Evolutionary conservation across 2,113 vertebrate species (phyloP).

Genomic region (Misgurnus mizolepis): DNA sequence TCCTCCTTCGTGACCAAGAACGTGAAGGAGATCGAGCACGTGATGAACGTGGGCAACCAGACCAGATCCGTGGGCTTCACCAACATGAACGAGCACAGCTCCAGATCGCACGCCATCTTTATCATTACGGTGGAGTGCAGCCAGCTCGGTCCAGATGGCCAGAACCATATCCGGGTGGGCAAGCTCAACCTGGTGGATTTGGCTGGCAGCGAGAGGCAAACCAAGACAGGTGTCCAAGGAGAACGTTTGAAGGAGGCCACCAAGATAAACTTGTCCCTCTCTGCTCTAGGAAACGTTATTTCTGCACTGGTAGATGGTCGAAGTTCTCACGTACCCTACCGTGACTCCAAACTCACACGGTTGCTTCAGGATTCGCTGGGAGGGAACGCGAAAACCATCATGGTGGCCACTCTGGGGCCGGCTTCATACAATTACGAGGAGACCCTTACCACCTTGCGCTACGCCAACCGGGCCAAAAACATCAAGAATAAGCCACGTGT

Average conservation of each 20-base stretch:
- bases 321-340: slow-evolving; percentile 92
- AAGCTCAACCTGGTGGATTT: slow-evolving; percentile 96
- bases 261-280: slow-evolving; percentile 97
- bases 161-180: slow-evolving; percentile 94
- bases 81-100: slow-evolving; percentile 96
- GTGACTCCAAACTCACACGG: slow-evolving; percentile 97
- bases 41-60: slow-evolving; percentile 96
- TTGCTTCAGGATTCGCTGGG: slow-evolving; percentile 95
- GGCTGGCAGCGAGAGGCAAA: slow-evolving; percentile 93
- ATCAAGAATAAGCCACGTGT: slow-evolving; percentile 96
- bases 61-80: slow-evolving; percentile 87
- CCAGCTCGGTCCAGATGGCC: slow-evolving; percentile 85
- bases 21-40: slow-evolving; percentile 95
- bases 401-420: slow-evolving; percentile 95
- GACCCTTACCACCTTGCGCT: slow-evolving; percentile 92
- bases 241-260: slow-evolving; percentile 94
- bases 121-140: slow-evolving; percentile 96
- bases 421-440: slow-evolving; percentile 90
- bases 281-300: slow-evolving; percentile 94
- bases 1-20: slow-evolving; percentile 97
- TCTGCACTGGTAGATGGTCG: slow-evolving; percentile 90
- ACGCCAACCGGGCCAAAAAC: slow-evolving; percentile 96
- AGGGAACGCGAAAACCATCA: slow-evolving; percentile 95
- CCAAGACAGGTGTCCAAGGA: slow-evolving; percentile 83
- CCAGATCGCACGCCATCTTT: slow-evolving; percentile 94